phyloP scores from a whole-genome alignment of 2,113 vertebrate species.

The Cinclus cinclus region DNA sequence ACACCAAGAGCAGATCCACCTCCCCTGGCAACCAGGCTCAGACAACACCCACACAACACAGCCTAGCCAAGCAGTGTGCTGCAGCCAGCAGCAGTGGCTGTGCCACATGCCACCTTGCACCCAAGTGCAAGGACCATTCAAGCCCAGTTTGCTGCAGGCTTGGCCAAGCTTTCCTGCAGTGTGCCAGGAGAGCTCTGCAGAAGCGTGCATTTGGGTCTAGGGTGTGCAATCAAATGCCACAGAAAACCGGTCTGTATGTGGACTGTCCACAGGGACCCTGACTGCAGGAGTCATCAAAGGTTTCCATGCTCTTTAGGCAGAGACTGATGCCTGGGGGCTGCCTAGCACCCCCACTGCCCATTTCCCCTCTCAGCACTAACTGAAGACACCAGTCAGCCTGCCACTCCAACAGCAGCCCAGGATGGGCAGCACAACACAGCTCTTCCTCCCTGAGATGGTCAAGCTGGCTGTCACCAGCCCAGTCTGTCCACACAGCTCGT shows the following conservation, averaged over 20 bases:
- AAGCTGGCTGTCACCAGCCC: rapidly evolving
- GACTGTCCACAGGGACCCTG: neutral
- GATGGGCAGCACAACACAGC: neutral
- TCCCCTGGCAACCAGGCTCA: neutral
- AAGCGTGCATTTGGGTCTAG: neutral
- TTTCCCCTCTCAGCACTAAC: rapidly evolving
- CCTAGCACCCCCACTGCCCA: neutral
- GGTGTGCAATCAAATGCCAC: neutral
- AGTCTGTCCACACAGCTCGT: rapidly evolving
- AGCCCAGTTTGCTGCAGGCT: rapidly evolving
- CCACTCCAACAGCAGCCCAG: rapidly evolving
- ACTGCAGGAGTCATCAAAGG: neutral
- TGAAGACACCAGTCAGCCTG: neutral
- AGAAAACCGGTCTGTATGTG: neutral
- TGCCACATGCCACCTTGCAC: neutral
- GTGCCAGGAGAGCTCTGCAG: neutral
- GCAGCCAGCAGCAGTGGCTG: neutral
- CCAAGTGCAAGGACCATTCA: neutral
- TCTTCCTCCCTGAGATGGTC: neutral
- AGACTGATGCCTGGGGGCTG: neutral
- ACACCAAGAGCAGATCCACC: neutral
- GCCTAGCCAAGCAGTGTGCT: rapidly evolving
- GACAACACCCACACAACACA: rapidly evolving
- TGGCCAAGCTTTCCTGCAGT: neutral
- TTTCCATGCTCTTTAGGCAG: neutral